Evolutionary conservation across 1,140 invertebrate genomes (phyloP).

Genomic region (Sitobion miscanthi): DNA sequence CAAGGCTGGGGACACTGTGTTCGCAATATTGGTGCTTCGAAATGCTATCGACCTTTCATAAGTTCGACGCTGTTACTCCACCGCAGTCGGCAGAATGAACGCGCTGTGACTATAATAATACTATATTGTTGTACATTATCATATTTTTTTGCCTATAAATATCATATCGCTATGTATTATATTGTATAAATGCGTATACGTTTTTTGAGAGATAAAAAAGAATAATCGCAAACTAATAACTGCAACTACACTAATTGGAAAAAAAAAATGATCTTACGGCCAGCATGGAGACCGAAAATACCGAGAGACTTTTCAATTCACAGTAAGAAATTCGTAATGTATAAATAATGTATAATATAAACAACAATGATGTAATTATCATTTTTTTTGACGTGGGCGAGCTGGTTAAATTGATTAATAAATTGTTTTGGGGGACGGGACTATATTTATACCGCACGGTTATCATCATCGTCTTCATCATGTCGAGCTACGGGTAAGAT

Average conservation of each 20-base stretch:
- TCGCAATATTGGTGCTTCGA: background rate
- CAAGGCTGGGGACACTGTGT: conserved; percentile 17
- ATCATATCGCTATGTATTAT: background rate
- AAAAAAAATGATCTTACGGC: conserved; percentile 34
- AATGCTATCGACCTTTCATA: conserved; percentile 48
- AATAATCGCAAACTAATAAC: no score
- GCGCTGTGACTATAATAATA: background rate
- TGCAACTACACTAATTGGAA: no score
- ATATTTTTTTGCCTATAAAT: background rate
- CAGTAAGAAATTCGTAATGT: conserved; percentile 44
- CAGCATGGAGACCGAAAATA: conserved; percentile 42
- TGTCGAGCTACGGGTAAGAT: background rate
- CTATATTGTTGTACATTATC: background rate
- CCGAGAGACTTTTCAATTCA: conserved; percentile 9
- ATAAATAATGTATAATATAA: conserved; percentile 7
- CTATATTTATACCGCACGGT: background rate
- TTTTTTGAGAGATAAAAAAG: background rate
- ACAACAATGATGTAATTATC: background rate
- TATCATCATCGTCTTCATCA: background rate
- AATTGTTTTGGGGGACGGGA: background rate
- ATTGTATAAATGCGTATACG: background rate
- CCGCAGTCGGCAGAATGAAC: conserved; percentile 1
- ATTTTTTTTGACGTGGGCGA: background rate
- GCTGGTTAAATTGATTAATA: conserved; percentile 2
- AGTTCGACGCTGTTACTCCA: background rate